Evolutionary conservation across 53 echinoderm and acorn worm species (phyloP).

Genomic region (Crossaster papposus): DNA sequence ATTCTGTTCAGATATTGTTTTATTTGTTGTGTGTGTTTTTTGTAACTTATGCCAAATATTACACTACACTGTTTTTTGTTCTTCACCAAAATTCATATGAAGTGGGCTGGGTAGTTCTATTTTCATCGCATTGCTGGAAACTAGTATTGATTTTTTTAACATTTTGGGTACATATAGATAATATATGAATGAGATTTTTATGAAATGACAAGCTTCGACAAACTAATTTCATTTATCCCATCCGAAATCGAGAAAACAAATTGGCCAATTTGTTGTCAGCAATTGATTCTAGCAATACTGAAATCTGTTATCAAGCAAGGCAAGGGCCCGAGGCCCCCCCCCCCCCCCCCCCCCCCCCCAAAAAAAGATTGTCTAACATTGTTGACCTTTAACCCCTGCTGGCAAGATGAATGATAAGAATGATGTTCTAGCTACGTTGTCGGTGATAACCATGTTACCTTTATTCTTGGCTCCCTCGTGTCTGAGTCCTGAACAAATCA

Average conservation of each 20-base stretch:
- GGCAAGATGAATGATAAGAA: neutral
- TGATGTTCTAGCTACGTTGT: neutral
- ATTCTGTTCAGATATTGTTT: neutral
- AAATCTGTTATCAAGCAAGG: neutral
- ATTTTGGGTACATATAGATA: too few relatives aligned
- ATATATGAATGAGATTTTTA: too few relatives aligned
- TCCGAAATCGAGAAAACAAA: neutral
- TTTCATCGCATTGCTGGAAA: too few relatives aligned
- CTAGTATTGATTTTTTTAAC: too few relatives aligned
- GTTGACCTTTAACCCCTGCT: neutral
- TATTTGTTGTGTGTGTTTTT: neutral
- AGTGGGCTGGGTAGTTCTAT: too few relatives aligned
- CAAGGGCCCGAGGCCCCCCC: too few relatives aligned
- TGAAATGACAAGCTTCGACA: too few relatives aligned
- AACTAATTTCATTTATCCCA: neutral
- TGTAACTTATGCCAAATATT: neutral
- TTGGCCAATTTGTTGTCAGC: neutral
- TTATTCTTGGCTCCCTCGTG: constrained; percentile 30
- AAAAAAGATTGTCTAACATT: neutral
- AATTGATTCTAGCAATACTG: neutral
- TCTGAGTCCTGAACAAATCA: constrained; percentile 37
- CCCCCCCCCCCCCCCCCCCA: too few relatives aligned
- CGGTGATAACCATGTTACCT: neutral
- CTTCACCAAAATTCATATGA: too few relatives aligned
- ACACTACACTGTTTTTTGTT: too few relatives aligned